phyloP scores from a whole-genome alignment of 2,797 vertebrate species.

The Gymnocypris eckloni region DNA sequence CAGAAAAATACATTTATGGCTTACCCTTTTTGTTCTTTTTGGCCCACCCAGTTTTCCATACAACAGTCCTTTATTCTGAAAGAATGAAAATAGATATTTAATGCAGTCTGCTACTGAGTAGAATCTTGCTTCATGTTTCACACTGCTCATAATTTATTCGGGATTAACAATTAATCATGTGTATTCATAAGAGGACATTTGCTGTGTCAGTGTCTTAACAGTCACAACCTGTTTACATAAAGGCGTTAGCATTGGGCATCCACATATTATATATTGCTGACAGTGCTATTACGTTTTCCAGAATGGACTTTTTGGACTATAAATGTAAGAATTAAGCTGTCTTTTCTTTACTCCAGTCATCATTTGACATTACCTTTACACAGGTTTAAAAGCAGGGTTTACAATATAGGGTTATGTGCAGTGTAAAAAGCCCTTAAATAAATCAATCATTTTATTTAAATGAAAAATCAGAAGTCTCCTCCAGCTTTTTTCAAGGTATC shows the following conservation, averaged over 20 bases:
- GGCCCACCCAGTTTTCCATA: conserved; percentile 92
- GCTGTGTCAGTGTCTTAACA: background rate
- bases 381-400: background rate
- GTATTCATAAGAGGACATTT: background rate
- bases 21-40: conserved; percentile 93
- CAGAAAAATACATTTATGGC: conserved; percentile 49
- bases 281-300: background rate
- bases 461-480: background rate
- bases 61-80: conserved; percentile 93
- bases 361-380: background rate
- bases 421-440: background rate
- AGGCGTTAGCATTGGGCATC: background rate
- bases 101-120: background rate
- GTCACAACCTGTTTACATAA: background rate
- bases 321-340: background rate
- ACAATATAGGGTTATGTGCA: background rate
- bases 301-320: background rate
- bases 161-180: background rate
- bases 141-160: background rate
- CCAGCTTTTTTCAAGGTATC: background rate
- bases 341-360: background rate
- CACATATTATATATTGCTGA: background rate
- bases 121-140: background rate
- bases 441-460: background rate
- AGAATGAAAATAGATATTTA: conserved; percentile 49